Evolutionary conservation across 2,797 vertebrate species (phyloP), one percentile per base, ranked within the genome.

Genomic region (Crotalus adamanteus): DNA sequence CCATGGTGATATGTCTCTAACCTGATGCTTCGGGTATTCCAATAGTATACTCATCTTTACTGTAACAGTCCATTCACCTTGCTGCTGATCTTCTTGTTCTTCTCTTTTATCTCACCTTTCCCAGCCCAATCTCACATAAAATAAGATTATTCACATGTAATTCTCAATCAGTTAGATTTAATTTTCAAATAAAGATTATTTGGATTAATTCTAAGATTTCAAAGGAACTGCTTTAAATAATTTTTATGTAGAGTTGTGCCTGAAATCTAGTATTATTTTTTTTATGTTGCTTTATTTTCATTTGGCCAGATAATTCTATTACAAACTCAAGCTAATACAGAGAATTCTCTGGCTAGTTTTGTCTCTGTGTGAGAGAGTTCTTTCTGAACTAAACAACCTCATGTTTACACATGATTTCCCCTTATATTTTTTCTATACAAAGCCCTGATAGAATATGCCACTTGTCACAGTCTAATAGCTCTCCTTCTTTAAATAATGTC

Each of bases 401-500:
- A 90, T 94, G 88, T 94, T 96, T 95, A 96, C 91, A 92, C 91
- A 90, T 95, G 95, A 97, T 96, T 96, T 95, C 93, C 91, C 94
- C 55, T 92, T 95, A 94, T 94, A 22, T 90, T 92, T 94, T 90
- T 95, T 92, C 69, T 42, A 90, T 94, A 89, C 92, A 69, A 83
- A 94, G 47, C 57, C 94, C 85, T 93, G 93, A 93, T 93, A 86
- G 95, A 95, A 94, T 93, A 90, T 95, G 94, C 93, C 93, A 92
- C 94, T 93, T 95, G 95, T 96, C 96, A 96, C 96, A 97, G 96
- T 96, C 96, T 95, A 96, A 93, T 94, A 93, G 91, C 95, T 93
- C 94, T 93, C 95, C 93, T 95, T 96, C 88, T 96, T 96, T 97
- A 96, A 96, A 95, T 96, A 97, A 97, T 96, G 95, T 92, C 95